phyloP scores from a whole-genome alignment of 2,113 vertebrate species.

The Caracal caracal region DNA sequence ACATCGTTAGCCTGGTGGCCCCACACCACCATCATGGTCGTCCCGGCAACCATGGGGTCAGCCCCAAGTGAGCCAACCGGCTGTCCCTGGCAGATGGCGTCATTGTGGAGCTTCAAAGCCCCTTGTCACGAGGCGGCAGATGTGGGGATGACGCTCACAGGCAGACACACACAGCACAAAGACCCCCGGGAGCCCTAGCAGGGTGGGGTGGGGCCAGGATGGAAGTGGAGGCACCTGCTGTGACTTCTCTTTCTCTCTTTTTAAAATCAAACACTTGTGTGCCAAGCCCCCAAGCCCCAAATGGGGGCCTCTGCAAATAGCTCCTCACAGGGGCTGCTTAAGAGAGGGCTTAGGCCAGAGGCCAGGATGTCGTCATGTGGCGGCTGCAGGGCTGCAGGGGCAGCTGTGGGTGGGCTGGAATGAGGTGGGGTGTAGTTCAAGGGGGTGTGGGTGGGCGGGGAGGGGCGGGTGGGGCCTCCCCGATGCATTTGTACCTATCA shows the following conservation, averaged over 20 bases:
- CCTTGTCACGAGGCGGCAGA: constrained; percentile 73
- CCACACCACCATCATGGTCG: constrained; percentile 78
- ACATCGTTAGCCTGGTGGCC: not conserved
- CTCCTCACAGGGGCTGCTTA: not conserved
- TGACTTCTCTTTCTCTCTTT: constrained; percentile 52
- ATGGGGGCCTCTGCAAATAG: constrained; percentile 53
- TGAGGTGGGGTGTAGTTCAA: not conserved
- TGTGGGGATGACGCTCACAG: constrained; percentile 41
- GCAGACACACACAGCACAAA: not conserved
- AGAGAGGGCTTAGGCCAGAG: constrained; percentile 56
- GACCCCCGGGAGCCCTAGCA: not conserved
- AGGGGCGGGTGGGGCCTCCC: not conserved
- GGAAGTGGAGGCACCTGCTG: constrained; percentile 52
- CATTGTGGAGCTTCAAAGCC: constrained; percentile 65
- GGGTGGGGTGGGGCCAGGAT: not conserved
- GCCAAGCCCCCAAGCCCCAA: not conserved
- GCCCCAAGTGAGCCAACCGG: constrained; percentile 48
- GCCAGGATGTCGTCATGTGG: not conserved
- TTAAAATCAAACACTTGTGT: constrained; percentile 58
- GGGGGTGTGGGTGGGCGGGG: not conserved
- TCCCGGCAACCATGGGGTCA: constrained; percentile 70
- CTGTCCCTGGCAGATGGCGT: constrained; percentile 78
- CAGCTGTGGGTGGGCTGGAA: constrained; percentile 65
- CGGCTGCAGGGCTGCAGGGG: not conserved
- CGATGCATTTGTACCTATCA: not conserved